These are phyloP conservation scores for Glossophaga mutica DNA, from an alignment of 2,797 vertebrate species.

Conservation along the genomic window DNA sequence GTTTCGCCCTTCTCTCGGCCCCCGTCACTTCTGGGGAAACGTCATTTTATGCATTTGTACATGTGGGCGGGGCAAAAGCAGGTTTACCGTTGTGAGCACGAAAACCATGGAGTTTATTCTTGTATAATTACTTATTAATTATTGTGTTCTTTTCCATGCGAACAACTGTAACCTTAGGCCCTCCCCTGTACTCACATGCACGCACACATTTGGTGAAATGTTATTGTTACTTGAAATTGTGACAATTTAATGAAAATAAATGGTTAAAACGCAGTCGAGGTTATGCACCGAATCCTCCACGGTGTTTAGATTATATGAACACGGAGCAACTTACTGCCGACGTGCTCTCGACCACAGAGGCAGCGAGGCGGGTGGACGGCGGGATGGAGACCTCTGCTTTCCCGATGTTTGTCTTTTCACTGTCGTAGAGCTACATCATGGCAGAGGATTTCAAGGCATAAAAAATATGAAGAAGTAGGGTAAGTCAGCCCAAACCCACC, in stretches of 20 bases:
- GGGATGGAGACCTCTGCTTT: background rate
- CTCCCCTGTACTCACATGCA: background rate
- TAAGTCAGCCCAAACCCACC: background rate
- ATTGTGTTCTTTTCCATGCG: background rate
- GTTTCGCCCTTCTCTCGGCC: background rate
- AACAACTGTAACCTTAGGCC: background rate
- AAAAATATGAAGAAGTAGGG: background rate
- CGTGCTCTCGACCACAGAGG: rapidly evolving
- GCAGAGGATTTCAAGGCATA: background rate
- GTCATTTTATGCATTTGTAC: background rate
- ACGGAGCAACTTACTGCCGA: background rate
- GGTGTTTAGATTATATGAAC: background rate
- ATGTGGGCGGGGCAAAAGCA: background rate
- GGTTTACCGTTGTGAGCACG: background rate
- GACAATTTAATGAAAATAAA: background rate
- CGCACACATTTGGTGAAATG: background rate
- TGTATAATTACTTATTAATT: background rate
- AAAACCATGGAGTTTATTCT: background rate
- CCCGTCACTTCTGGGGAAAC: background rate
- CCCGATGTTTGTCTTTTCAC: background rate
- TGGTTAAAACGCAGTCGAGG: background rate
- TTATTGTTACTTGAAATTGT: background rate
- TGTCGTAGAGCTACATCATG: background rate
- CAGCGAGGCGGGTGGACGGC: background rate
- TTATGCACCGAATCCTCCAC: background rate